Conservation (phyloP, 2,888 invertebrate genomes). For the Cheilosia urbana region DNA sequence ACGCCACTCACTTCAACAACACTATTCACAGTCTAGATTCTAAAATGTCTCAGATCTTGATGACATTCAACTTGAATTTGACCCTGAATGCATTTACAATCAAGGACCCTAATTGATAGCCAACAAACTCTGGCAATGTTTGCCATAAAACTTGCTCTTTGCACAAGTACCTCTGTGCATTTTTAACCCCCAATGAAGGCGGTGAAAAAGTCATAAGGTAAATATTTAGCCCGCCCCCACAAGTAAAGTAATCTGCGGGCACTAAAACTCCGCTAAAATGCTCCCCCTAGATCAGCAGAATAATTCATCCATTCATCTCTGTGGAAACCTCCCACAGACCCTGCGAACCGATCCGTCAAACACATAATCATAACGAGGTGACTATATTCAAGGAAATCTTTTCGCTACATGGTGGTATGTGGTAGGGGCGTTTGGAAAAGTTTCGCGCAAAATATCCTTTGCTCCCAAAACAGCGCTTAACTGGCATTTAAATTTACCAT, state of each 20-base stretch:
- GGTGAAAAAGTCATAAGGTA: conserved; percentile 50
- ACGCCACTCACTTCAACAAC: too few relatives aligned
- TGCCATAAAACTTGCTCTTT: conserved; percentile 11
- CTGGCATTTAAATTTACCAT: conserved; percentile 74
- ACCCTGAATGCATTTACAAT: conserved; percentile 1
- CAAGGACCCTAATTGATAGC: conserved; percentile 10
- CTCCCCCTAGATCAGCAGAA: conserved; percentile 65
- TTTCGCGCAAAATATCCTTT: conserved; percentile 48
- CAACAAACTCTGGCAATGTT: conserved; percentile 3
- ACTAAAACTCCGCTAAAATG: conserved; percentile 66
- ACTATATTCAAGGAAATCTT: conserved; percentile 51
- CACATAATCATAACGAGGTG: conserved; percentile 71
- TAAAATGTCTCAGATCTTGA: background rate
- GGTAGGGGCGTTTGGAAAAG: conserved; percentile 26
- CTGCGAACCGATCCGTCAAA: conserved; percentile 23
- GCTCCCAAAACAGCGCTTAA: conserved; percentile 72
- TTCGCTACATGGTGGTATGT: background rate
- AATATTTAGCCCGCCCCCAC: conserved; percentile 37
- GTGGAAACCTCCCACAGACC: conserved; percentile 28
- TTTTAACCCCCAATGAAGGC: conserved; percentile 32
- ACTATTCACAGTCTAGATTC: too few relatives aligned
- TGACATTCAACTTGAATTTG: background rate
- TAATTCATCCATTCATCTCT: conserved; percentile 66
- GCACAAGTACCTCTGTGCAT: conserved; percentile 33
- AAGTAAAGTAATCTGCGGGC: conserved; percentile 55